phyloP scores from a whole-genome alignment of 2,797 vertebrate species.

The Muscicapa comitata region DNA sequence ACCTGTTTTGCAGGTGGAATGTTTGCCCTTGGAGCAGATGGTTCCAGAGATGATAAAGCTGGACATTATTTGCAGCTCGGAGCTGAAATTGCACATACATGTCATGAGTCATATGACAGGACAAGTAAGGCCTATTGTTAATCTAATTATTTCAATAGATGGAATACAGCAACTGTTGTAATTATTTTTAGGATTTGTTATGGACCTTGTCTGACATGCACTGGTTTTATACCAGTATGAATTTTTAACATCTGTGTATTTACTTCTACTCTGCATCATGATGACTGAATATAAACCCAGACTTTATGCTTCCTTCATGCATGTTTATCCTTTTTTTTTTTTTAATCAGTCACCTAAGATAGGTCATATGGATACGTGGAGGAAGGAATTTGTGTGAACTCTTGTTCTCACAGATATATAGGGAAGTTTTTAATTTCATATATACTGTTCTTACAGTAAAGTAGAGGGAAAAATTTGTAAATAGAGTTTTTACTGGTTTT shows the following conservation, averaged over 20 bases:
- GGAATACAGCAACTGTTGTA: not conserved
- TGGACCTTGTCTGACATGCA: not conserved
- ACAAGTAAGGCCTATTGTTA: conserved; percentile 80
- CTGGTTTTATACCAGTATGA: not conserved
- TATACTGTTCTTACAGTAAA: not conserved
- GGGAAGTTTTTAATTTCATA: not conserved
- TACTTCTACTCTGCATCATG: not conserved
- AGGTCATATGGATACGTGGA: not conserved
- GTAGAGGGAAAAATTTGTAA: not conserved
- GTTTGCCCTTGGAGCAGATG: conserved; percentile 95
- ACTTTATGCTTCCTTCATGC: not conserved
- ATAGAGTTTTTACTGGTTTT: not conserved
- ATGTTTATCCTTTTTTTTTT: not conserved
- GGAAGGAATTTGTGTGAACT: not conserved
- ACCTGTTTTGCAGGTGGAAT: conserved; percentile 97
- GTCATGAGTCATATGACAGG: conserved; percentile 95
- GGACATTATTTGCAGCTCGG: conserved; percentile 96
- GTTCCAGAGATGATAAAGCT: conserved; percentile 92
- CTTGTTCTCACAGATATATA: not conserved
- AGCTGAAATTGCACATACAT: conserved; percentile 97
- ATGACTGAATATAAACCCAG: not conserved
- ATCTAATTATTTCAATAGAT: not conserved
- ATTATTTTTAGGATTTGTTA: not conserved
- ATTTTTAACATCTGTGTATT: not conserved
- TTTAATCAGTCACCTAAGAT: not conserved